These are phyloP conservation scores for Gandaritis pyraliata DNA, from an alignment of 2,888 invertebrate species.

Conservation along the genomic window DNA sequence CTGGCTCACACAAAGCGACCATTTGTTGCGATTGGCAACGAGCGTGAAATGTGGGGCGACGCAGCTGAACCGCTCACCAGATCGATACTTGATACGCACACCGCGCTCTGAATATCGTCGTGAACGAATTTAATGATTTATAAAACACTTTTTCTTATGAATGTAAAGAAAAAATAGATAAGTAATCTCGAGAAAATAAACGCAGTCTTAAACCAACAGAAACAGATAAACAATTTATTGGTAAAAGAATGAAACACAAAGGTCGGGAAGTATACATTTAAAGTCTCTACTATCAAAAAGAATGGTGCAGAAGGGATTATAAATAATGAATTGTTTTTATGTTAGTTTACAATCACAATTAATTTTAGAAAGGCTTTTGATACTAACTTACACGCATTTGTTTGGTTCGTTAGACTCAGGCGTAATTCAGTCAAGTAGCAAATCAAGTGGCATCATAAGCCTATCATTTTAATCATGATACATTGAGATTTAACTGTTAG, in stretches of 20 bases:
- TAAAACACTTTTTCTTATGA: slow-evolving; percentile 53
- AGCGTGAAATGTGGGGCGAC: slow-evolving; percentile 77
- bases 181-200: slow-evolving; percentile 42
- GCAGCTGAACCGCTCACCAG: slow-evolving; percentile 71
- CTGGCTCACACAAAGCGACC: slow-evolving; percentile 44
- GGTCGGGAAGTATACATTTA: too few species aligned
- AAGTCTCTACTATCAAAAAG: too few species aligned
- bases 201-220: slow-evolving; percentile 11
- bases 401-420: slow-evolving; percentile 8
- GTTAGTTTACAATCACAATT: too few species aligned
- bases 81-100: slow-evolving; percentile 80
- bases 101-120: slow-evolving; percentile 71
- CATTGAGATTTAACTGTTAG: slow-evolving; percentile 9
- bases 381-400: neutral
- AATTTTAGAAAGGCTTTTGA: too few species aligned
- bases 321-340: too few species aligned
- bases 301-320: too few species aligned
- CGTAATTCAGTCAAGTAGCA: slow-evolving; percentile 19
- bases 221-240: too few species aligned
- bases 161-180: slow-evolving; percentile 46
- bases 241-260: too few species aligned
- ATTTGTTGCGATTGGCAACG: slow-evolving; percentile 64
- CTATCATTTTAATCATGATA: slow-evolving; percentile 11
- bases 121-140: slow-evolving; percentile 67
- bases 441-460: too few species aligned